Conservation (phyloP, 2,113 vertebrate genomes). For the Calyptomena viridis region DNA sequence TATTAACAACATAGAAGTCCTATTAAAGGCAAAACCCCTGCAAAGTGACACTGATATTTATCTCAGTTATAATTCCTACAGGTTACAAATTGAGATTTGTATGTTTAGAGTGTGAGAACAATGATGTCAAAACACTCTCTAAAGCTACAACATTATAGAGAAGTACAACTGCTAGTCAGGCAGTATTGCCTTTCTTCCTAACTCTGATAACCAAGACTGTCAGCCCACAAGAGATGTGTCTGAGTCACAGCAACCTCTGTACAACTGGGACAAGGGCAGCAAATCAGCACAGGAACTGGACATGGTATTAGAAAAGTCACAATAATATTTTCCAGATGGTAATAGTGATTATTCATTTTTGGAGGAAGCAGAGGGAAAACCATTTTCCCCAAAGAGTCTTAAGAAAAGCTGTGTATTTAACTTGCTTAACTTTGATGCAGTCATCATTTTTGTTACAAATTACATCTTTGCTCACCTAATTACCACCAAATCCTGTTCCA, state of each 20-base stretch:
- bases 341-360: background rate
- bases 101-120: background rate
- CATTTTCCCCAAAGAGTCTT: background rate
- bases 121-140: background rate
- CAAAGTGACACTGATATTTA: background rate
- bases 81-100: background rate
- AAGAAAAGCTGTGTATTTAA: background rate
- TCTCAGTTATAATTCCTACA: background rate
- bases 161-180: background rate
- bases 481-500: background rate
- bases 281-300: background rate
- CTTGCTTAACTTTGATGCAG: background rate
- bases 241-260: background rate
- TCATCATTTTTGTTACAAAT: background rate
- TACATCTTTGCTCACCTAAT: background rate
- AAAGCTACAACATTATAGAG: background rate
- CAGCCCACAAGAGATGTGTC: background rate
- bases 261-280: background rate
- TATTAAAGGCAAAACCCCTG: background rate
- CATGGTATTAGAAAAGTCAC: background rate
- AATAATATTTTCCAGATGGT: constrained; percentile 31
- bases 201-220: background rate
- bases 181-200: background rate
- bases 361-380: background rate
- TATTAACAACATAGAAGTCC: background rate